Evolutionary conservation across 2,888 invertebrate species (phyloP), one percentile per base, ranked within the genome.

Genomic region (Congeria kusceri): DNA sequence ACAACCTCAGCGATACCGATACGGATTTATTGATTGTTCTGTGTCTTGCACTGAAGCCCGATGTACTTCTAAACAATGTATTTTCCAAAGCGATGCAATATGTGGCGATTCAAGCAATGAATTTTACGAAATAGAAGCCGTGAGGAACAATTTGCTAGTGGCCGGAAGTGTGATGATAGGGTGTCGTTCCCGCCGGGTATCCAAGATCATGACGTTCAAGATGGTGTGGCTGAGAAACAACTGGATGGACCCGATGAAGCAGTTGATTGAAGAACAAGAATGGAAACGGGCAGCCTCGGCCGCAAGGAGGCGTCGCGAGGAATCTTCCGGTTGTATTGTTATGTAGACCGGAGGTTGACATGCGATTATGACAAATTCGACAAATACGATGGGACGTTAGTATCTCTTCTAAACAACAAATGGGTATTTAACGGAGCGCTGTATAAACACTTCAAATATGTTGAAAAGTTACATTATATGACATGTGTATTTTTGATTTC

Each of bases 141-240:
- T 80, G n/a, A 39, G 70, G n/a, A 65, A 62, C 29, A 70, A 61
- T 11, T 58, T 80, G 1, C 20, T 80, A 13, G 72, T 80, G 23
- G 64, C 80, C 11, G 73, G 71, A 3, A 68, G 62, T 28, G 61
- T 80, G 1, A 11, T 77, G 44, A 73, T 80, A 28, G 80, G 69
- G 18, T 76, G 80, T 28, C 46, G 49, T 20, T 68, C 69, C n/a
- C 61, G 69, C 32, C 58, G 61, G 46, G 76, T 80, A 27, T 59
- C 63, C 15, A 72, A 73, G 25, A 80, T 80, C 18, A 80, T 80
- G 80, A 29, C 70, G n/a, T 80, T 76, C 61, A 76, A 69, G 53
- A 61, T 58, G 73, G 32, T 20, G 13, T 80, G 80, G 80, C 20
- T 76, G 46, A 27, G 61, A 23, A 44, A 69, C 0, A 69, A 80